These are phyloP conservation scores for Peromyscus aztecus DNA, from an alignment of 2,797 vertebrate genomes.

Conservation along the genomic window DNA sequence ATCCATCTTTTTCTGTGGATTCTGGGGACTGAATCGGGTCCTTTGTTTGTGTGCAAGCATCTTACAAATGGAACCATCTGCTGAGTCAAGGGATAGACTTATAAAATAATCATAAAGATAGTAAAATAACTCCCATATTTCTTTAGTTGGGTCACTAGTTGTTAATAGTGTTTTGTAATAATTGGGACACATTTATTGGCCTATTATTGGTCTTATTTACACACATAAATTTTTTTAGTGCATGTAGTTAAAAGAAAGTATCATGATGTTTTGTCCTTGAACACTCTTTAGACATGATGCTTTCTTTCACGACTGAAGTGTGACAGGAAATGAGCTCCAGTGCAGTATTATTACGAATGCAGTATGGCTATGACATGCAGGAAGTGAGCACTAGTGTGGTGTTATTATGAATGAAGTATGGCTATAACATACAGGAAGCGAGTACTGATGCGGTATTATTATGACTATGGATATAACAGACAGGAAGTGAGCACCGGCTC, in stretches of 20 bases:
- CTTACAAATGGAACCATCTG: not conserved
- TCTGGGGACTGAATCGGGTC: not conserved
- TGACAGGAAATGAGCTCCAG: not conserved
- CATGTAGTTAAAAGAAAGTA: not conserved
- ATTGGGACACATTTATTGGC: not conserved
- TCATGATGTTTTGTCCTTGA: not conserved
- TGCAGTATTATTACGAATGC: not conserved
- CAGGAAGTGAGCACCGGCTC: not conserved
- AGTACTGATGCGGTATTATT: not conserved
- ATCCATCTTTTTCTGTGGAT: not conserved
- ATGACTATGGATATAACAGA: not conserved
- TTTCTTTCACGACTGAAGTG: not conserved
- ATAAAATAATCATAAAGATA: constrained; percentile 1
- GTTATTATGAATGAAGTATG: not conserved
- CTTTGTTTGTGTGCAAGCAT: not conserved
- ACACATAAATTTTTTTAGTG: not conserved
- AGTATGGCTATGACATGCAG: not conserved
- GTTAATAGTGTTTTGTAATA: not conserved
- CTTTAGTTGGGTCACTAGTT: not conserved
- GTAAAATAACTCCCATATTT: not conserved
- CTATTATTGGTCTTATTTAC: not conserved
- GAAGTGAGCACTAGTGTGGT: not conserved
- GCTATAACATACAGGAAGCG: not conserved
- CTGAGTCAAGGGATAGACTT: not conserved
- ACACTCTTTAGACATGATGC: not conserved